Percentiles rank a stretch among this genome's conserved stretches.
Evolutionary conservation across 2,113 vertebrate species (phyloP).

Genomic region (rat (Rattus norvegicus)): DNA sequence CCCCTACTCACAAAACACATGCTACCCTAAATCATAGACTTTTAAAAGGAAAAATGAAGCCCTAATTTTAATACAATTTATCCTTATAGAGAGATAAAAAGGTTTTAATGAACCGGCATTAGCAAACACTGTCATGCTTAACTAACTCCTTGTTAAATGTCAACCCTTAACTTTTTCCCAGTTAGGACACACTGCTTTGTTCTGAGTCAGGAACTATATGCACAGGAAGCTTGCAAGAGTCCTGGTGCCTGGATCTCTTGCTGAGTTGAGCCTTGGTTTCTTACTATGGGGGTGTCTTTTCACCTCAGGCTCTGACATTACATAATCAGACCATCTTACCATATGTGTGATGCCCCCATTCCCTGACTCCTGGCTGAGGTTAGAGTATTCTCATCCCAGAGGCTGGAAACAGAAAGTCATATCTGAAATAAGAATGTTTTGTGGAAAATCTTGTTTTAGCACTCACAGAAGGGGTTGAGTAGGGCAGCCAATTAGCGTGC

Average conservation of each 20-base stretch:
- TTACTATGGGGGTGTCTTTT: background rate
- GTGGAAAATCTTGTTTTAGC: fast-evolving
- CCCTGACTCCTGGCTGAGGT: background rate
- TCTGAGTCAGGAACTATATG: background rate
- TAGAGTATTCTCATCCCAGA: background rate
- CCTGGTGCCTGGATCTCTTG: background rate
- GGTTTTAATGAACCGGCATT: background rate
- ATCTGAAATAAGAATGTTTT: fast-evolving
- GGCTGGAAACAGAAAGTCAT: background rate
- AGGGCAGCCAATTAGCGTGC: fast-evolving
- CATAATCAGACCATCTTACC: too few relatives aligned
- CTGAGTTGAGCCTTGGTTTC: background rate
- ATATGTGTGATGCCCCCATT: fast-evolving
- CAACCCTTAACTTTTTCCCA: background rate
- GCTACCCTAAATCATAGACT: background rate
- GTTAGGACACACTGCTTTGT: background rate
- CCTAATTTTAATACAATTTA: background rate
- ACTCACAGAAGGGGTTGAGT: background rate
- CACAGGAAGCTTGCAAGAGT: too few relatives aligned
- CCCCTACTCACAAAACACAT: background rate
- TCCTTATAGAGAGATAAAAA: background rate
- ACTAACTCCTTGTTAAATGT: background rate
- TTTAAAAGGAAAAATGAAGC: background rate
- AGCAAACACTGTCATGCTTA: background rate
- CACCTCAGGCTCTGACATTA: background rate